Evolutionary conservation across 2,113 vertebrate species (phyloP).

Genomic region (Carassius auratus): DNA sequence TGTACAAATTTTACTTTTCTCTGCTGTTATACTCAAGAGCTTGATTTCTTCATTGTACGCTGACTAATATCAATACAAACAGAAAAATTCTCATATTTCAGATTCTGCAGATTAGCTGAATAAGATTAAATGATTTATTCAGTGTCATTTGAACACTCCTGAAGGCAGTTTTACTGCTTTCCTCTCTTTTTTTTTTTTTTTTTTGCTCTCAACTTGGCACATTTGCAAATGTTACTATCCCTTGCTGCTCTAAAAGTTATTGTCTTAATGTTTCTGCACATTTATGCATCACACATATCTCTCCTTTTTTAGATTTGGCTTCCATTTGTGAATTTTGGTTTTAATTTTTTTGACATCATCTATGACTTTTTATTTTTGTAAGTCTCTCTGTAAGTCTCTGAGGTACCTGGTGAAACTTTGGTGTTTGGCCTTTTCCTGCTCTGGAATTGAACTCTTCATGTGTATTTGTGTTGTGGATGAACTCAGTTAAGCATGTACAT

Average conservation of each 20-base stretch:
- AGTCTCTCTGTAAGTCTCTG: neutral
- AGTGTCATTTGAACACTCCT: neutral
- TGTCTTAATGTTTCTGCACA: conserved; percentile 32
- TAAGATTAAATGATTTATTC: neutral
- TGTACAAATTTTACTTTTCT: neutral
- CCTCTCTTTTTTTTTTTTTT: neutral
- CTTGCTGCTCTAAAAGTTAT: conserved; percentile 22
- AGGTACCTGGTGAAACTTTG: conserved; percentile 10
- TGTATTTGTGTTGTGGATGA: conserved; percentile 57
- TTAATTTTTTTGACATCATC: neutral
- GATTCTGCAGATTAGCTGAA: neutral
- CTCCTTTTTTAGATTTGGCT: conserved; percentile 3
- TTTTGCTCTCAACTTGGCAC: neutral
- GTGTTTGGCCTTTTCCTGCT: conserved; percentile 13
- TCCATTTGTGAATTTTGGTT: conserved; percentile 8
- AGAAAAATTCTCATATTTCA: neutral
- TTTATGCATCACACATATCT: conserved; percentile 1
- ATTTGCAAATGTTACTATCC: neutral
- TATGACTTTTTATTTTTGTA: neutral
- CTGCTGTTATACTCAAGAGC: conserved; percentile 32
- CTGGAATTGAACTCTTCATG: conserved; percentile 18
- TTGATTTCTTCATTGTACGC: conserved; percentile 8
- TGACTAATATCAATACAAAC: conserved; percentile 20
- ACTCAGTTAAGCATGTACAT: conserved; percentile 76
- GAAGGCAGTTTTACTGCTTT: neutral